Evolutionary conservation across 2,113 vertebrate species (phyloP).

Genomic region (Lampris megalopsis): DNA sequence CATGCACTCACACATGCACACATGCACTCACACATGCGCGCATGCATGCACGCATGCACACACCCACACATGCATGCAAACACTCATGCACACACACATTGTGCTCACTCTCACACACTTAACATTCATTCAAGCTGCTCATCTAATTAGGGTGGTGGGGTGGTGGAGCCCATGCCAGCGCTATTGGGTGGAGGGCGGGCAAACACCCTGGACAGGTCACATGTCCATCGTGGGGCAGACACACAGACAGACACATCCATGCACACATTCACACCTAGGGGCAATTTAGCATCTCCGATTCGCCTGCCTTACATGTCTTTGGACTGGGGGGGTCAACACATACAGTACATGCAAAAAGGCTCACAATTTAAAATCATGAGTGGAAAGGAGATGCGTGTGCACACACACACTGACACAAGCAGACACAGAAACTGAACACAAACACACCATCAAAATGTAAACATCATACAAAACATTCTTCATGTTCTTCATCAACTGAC

Average conservation of each 20-base stretch:
- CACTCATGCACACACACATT: constrained; percentile 4
- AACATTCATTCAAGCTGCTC: background rate
- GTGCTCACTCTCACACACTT: background rate
- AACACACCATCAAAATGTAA: constrained; percentile 41
- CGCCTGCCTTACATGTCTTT: too few relatives aligned
- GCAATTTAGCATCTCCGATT: too few relatives aligned
- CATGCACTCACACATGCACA: background rate
- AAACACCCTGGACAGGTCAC: too few relatives aligned
- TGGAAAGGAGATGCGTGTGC: background rate
- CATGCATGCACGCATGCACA: too few relatives aligned
- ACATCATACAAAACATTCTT: constrained; percentile 64
- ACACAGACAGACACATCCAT: too few relatives aligned
- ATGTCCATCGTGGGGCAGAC: too few relatives aligned
- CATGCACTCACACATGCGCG: constrained; percentile 7
- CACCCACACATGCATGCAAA: background rate
- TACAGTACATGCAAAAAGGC: background rate
- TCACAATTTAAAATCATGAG: background rate
- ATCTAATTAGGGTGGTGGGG: too few relatives aligned
- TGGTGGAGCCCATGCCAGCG: too few relatives aligned
- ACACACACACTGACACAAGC: constrained; percentile 15
- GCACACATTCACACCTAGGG: too few relatives aligned
- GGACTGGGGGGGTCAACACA: background rate
- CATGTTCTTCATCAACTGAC: constrained; percentile 53
- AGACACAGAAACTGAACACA: constrained; percentile 43
- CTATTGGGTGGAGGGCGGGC: too few relatives aligned